phyloP scores from a whole-genome alignment of 2,113 vertebrate species.

The Globicephala melas region DNA sequence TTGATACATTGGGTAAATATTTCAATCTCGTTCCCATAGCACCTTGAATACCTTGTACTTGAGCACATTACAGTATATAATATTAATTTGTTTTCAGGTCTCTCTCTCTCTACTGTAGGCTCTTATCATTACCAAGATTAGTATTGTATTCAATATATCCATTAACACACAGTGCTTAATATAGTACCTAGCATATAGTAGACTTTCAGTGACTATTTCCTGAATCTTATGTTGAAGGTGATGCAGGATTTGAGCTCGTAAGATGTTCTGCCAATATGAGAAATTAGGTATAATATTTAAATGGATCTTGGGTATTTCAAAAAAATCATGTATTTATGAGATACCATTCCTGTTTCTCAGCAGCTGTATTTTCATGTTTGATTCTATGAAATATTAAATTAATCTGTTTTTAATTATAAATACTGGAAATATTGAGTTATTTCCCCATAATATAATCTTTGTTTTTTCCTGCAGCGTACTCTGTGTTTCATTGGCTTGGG shows the following conservation, averaged over 20 bases:
- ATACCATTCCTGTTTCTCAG: not conserved
- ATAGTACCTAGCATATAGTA: not conserved
- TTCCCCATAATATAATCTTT: not conserved
- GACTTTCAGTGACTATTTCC: not conserved
- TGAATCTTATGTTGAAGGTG: not conserved
- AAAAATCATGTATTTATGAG: not conserved
- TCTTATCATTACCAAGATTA: not conserved
- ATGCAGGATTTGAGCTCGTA: not conserved
- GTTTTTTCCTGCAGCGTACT: not conserved
- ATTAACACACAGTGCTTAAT: not conserved
- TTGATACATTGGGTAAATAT: not conserved
- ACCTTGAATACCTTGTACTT: not conserved
- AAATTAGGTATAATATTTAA: not conserved
- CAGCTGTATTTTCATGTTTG: not conserved
- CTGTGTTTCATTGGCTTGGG: not conserved
- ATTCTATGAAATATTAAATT: conserved; percentile 14
- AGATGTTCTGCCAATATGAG: not conserved
- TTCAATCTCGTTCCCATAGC: not conserved
- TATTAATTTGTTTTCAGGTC: not conserved
- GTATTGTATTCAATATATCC: not conserved
- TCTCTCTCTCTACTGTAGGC: not conserved
- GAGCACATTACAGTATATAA: not conserved
- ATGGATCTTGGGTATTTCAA: not conserved
- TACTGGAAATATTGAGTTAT: not conserved
- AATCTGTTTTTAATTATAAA: conserved; percentile 33